Evolutionary conservation across 2,888 invertebrate species (phyloP), one percentile per base, ranked within the genome.

Genomic region (Schizaphis graminum): DNA sequence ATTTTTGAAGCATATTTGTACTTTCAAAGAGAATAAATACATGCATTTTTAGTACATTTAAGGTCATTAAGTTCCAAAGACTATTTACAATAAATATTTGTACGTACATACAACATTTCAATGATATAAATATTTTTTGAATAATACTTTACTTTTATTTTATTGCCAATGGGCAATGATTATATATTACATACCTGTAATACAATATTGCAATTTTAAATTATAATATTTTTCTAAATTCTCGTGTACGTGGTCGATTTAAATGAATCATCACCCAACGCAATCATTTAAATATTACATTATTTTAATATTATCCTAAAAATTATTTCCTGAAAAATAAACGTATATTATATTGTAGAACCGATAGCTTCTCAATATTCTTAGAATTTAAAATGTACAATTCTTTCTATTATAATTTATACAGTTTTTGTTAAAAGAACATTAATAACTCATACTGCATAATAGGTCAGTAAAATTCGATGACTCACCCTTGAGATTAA

Each of bases 401-500:
- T 57, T 44, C 24, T 57, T 89, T 28, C 57, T 44, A 8, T 89
- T 61, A n/a, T 89, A 61, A 61, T 89, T 26, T 44, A 44, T 61
- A 57, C 41, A 41, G 57, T 28, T 89, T 57, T 44, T 89, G 57
- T 57, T 61, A 16, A 57, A 89, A 61, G 57, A 57, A 89, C 57
- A 89, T 89, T 61, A 89, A 57, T 89, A 44, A 89, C 89, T 44
- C 26, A 44, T 77, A 21, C 44, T 13, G 57, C 7, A 89, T 89
- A 44, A 89, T 21, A 57, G 41, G 57, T 11, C 28, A 44, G 41
- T 57, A 35, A 89, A 89, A 89, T 61, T 44, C 89, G 89, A 89
- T 89, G 57, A 89, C 89, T 61, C 57, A 89, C 44, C 26, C 57
- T 89, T 61, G 44, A 89, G 89, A 89, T 89, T 89, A 89, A 89